Conservation (phyloP, 2,797 vertebrate genomes). For the Arnoldichthys spilopterus region DNA sequence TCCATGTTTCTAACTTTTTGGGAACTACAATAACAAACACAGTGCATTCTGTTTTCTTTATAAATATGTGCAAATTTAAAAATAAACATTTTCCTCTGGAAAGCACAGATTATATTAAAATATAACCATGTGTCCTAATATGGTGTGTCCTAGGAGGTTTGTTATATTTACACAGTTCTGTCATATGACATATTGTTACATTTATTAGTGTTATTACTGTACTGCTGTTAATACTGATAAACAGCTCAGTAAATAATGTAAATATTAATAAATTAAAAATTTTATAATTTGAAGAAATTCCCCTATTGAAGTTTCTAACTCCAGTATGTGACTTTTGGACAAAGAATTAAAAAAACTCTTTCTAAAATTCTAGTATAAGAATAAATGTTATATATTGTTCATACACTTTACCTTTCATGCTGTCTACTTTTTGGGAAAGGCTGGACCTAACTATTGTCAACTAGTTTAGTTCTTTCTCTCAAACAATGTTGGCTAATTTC, state of each 20-base stretch:
- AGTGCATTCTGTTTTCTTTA: not conserved
- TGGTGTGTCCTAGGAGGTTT: not conserved
- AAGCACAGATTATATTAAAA: not conserved
- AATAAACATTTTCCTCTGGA: not conserved
- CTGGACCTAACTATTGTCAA: not conserved
- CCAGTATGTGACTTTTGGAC: not conserved
- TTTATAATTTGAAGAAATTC: not conserved
- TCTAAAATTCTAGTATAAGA: not conserved
- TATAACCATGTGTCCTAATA: not conserved
- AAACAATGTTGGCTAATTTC: not conserved
- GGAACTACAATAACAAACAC: not conserved
- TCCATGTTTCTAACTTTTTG: not conserved
- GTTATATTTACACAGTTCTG: not conserved
- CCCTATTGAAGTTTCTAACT: not conserved
- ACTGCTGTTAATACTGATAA: not conserved
- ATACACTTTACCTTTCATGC: not conserved
- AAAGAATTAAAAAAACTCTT: not conserved
- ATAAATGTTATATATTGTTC: not conserved
- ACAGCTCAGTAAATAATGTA: too few relatives aligned
- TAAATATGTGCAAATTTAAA: not conserved
- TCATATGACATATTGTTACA: not conserved
- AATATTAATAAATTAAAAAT: not conserved
- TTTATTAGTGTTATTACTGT: not conserved
- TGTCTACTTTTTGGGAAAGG: not conserved
- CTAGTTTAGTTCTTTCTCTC: not conserved